These are phyloP conservation scores for Vidua chalybeata DNA, from an alignment of 2,113 vertebrate species.

Conservation along the genomic window DNA sequence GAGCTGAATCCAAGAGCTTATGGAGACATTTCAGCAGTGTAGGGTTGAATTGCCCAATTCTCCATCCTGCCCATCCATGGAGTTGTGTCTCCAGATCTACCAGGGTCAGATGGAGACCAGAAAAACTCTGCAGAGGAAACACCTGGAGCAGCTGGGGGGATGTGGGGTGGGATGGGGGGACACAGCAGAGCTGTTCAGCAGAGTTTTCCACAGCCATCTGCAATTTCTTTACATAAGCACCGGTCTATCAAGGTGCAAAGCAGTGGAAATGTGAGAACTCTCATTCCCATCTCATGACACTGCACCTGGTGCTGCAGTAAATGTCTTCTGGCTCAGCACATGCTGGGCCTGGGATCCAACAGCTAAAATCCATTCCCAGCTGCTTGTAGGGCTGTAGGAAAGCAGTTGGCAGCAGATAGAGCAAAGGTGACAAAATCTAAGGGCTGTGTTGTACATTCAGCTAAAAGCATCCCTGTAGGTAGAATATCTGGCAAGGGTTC, in stretches of 20 bases:
- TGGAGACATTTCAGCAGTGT: background rate
- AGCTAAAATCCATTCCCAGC: background rate
- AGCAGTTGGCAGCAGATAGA: background rate
- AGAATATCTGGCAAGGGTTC: background rate
- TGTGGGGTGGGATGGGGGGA: background rate
- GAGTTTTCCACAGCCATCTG: background rate
- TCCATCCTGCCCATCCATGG: background rate
- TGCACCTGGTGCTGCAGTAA: background rate
- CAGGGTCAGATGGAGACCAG: background rate
- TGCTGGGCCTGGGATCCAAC: background rate
- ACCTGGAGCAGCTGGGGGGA: background rate
- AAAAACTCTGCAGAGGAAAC: background rate
- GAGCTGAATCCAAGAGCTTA: background rate
- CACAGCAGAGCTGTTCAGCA: background rate
- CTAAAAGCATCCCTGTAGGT: background rate
- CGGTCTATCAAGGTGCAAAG: background rate
- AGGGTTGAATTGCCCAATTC: background rate
- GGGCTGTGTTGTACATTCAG: background rate
- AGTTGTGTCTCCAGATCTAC: background rate
- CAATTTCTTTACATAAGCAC: background rate
- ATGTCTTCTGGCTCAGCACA: background rate
- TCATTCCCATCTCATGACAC: background rate
- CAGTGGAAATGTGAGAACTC: background rate
- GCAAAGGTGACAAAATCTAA: background rate
- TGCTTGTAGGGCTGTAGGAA: background rate